These are phyloP conservation scores for Baronia brevicornis DNA, from an alignment of 2,888 invertebrate species.

Conservation along the genomic window DNA sequence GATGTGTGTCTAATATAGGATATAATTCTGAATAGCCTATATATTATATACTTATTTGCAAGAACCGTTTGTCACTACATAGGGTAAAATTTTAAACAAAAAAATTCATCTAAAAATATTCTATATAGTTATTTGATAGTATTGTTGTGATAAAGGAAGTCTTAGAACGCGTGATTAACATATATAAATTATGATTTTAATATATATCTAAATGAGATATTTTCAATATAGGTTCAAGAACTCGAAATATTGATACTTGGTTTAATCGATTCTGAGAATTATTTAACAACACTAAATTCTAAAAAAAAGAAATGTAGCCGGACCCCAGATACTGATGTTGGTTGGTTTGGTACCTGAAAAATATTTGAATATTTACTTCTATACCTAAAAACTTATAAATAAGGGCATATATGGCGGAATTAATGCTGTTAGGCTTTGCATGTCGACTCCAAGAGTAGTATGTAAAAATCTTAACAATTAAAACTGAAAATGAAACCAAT, in stretches of 20 bases:
- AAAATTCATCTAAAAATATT: constrained; percentile 72
- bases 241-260: constrained; percentile 16
- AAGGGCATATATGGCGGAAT: too few relatives aligned
- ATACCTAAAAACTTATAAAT: too few relatives aligned
- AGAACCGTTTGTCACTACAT: too few relatives aligned
- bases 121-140: constrained; percentile 40
- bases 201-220: constrained; percentile 21
- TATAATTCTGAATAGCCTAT: too few relatives aligned
- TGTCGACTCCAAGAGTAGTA: too few relatives aligned
- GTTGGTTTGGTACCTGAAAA: constrained; percentile 10
- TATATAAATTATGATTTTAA: constrained; percentile 19
- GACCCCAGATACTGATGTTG: constrained; percentile 12
- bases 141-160: constrained; percentile 31
- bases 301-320: constrained; percentile 18
- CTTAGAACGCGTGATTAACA: constrained; percentile 41
- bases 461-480: too few relatives aligned
- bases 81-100: constrained; percentile 58
- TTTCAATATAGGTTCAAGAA: constrained; percentile 18
- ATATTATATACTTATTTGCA: too few relatives aligned
- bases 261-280: constrained; percentile 32
- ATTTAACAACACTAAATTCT: constrained; percentile 34
- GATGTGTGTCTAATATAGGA: too few relatives aligned
- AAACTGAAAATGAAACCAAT: too few relatives aligned
- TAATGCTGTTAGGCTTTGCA: too few relatives aligned
- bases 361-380: too few relatives aligned